Evolutionary conservation across 2,797 vertebrate species (phyloP), one percentile per base, ranked within the genome.

Genomic region (Oreonectes daqikongensis): DNA sequence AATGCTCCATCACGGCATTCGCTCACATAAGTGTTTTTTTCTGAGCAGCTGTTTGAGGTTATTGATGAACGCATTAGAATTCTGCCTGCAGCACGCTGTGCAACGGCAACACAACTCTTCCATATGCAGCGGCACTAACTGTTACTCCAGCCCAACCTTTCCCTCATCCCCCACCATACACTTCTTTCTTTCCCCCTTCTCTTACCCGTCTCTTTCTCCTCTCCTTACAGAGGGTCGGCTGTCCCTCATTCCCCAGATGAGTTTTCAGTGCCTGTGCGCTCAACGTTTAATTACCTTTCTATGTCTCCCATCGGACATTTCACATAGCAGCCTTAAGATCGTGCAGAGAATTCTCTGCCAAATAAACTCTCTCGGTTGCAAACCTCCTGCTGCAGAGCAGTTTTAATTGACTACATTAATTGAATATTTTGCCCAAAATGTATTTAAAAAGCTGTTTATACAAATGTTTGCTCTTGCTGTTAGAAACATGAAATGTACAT

Each of bases 1-100:
- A 78, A 69, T 40, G 32, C 66, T 82, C 91, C 90, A 89, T 93
- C 88, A 85, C 91, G 90, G 87, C 85, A 82, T 53, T 79, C 85
- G 86, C 88, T 88, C 87, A 94, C 94, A 93, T 93, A 92, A 94
- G 93, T 91, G 88, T 93, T 88, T 93, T 83, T 88, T 89, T 93
- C 83, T 72, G 86, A 95, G 94, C 95, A 96, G 95, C 95, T 96
- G 95, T 93, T 95, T 89, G 89, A 88, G 90, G 92, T 96, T 97
- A 95, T 96, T 94, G 94, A 96, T 95, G 94, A 93, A 90, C 93
- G 94, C 93, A 94, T 96, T 95, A 95, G 90, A 90, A 93, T 87
- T 87, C 93, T 91, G 94, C 94, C 92, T 86, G 91, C 84, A 89
- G 94, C 92, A 88, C 52, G 63, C 82, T 82, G 89, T 87, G 81